phyloP scores from a whole-genome alignment of 2,888 invertebrate species.

The Capitulum mitella region DNA sequence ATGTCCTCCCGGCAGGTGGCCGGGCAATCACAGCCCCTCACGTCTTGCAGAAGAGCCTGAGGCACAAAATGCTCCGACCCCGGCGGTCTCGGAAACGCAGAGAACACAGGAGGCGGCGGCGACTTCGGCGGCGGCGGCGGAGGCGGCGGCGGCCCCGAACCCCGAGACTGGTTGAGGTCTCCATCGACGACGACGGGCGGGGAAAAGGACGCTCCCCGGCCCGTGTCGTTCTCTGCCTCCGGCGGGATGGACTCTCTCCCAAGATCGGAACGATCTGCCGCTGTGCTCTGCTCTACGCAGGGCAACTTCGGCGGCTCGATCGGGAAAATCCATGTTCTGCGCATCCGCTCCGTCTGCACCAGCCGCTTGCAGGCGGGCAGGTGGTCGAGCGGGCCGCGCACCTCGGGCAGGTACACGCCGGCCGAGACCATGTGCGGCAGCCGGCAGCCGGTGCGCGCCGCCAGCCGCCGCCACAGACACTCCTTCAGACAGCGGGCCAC shows the following conservation, averaged over 20 bases:
- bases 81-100: too few species aligned
- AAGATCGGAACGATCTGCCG: too few species aligned
- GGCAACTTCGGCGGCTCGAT: not conserved
- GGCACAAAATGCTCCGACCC: not conserved
- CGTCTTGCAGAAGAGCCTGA: not conserved
- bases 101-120: too few species aligned
- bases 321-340: too few species aligned
- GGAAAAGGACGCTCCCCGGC: too few species aligned
- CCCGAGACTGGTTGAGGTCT: too few species aligned
- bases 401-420: not conserved
- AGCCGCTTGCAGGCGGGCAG: not conserved
- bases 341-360: not conserved
- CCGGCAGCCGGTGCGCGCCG: not conserved
- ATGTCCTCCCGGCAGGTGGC: not conserved
- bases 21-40: not conserved
- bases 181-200: too few species aligned
- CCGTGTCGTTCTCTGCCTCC: too few species aligned
- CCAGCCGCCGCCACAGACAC: slow-evolving; percentile 8
- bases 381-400: not conserved
- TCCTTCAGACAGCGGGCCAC: slow-evolving; percentile 9
- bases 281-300: too few species aligned
- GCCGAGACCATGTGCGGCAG: slow-evolving; percentile 6
- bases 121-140: too few species aligned
- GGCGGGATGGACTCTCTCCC: too few species aligned
- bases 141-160: too few species aligned